These are phyloP conservation scores for Alsophila aescularia DNA, from an alignment of 2,888 invertebrate species.

Conservation along the genomic window DNA sequence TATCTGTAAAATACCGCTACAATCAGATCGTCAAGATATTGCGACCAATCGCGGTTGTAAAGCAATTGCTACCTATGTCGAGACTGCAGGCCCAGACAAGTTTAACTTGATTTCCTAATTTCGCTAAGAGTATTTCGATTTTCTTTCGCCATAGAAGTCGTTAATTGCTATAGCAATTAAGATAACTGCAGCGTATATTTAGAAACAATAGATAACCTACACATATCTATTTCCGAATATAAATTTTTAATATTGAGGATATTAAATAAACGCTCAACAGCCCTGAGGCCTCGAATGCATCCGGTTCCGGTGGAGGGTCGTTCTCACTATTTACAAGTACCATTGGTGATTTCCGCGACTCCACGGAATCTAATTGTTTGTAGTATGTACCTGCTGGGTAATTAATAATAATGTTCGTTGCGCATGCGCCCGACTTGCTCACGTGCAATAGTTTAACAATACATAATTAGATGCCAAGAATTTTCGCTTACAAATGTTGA, in stretches of 20 bases:
- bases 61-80: no score
- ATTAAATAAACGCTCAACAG: constrained; percentile 37
- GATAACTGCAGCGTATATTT: constrained; percentile 11
- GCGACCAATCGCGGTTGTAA: no score
- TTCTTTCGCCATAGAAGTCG: constrained; percentile 15
- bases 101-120: neutral
- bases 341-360: constrained; percentile 68
- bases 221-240: constrained; percentile 8
- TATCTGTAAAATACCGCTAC: no score
- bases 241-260: constrained; percentile 3
- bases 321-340: constrained; percentile 73
- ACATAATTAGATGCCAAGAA: constrained; percentile 55
- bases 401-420: constrained; percentile 56
- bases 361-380: constrained; percentile 57
- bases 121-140: neutral
- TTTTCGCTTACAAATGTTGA: constrained; percentile 44
- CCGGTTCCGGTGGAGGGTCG: constrained; percentile 76
- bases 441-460: constrained; percentile 45
- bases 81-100: no score
- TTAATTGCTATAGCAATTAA: constrained; percentile 18
- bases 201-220: constrained; percentile 12
- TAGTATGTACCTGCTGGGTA: constrained; percentile 54
- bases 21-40: no score
- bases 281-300: constrained; percentile 69
- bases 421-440: constrained; percentile 50